Conservation (phyloP, 2,113 vertebrate genomes). For the Sylvicapra grimmia region DNA sequence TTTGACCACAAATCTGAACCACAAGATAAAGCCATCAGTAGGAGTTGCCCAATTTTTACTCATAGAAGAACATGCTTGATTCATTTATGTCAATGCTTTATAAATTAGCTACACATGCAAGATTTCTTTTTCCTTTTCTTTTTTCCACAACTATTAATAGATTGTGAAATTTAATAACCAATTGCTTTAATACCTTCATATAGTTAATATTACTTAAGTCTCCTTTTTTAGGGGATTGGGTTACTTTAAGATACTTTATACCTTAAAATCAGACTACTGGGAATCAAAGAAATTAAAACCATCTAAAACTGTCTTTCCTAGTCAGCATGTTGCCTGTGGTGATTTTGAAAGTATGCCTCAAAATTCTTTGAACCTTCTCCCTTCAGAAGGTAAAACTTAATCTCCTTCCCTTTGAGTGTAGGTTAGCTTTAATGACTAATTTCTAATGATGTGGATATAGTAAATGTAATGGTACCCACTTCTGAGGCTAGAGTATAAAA, state of each 20-base stretch:
- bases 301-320: background rate
- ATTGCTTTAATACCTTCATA: background rate
- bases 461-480: background rate
- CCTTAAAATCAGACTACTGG: background rate
- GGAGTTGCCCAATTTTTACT: background rate
- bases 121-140: background rate
- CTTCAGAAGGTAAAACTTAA: background rate
- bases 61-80: background rate
- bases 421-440: background rate
- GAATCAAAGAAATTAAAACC: background rate
- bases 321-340: background rate
- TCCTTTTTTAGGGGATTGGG: background rate
- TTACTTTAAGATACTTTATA: background rate
- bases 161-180: background rate
- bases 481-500: background rate
- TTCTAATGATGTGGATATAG: background rate
- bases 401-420: background rate
- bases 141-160: background rate
- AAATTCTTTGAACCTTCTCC: background rate
- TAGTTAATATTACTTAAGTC: background rate
- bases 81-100: background rate
- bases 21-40: background rate
- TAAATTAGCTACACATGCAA: background rate
- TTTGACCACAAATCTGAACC: conserved; percentile 21
- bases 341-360: background rate